Percentiles rank a stretch among this genome's conserved stretches.
Conservation (phyloP, 2,797 vertebrate genomes). For the Enteromius anoplus region DNA sequence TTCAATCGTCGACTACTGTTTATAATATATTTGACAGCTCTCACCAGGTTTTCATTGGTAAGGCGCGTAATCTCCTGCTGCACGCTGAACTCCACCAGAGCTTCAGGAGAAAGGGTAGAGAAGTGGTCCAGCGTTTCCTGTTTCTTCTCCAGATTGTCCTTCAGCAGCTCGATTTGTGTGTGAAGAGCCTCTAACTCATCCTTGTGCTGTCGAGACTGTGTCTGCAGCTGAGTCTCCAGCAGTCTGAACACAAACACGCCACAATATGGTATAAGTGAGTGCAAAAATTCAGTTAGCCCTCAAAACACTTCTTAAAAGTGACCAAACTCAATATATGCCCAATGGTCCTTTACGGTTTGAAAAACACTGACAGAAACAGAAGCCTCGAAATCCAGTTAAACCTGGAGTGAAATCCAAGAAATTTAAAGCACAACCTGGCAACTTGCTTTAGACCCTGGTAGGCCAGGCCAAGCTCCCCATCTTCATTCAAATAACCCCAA, state of each 20-base stretch:
- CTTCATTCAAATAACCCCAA: constrained; percentile 92
- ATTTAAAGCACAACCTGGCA: constrained; percentile 82
- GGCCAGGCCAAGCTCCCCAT: constrained; percentile 92
- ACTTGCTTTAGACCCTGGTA: constrained; percentile 95
- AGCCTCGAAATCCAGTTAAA: background rate
- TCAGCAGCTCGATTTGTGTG: constrained; percentile 81
- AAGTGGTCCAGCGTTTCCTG: constrained; percentile 86
- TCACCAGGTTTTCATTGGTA: constrained; percentile 95
- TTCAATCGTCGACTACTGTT: no score
- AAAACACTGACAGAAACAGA: background rate
- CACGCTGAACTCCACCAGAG: constrained; percentile 86
- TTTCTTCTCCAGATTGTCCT: constrained; percentile 86
- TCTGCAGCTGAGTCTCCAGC: constrained; percentile 90
- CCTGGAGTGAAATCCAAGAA: constrained; percentile 14
- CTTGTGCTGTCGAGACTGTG: constrained; percentile 80
- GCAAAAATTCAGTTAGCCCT: constrained; percentile 4
- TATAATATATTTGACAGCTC: constrained; percentile 37
- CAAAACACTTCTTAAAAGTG: background rate
- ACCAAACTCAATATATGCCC: background rate
- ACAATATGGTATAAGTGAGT: background rate
- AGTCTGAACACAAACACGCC: constrained; percentile 68
- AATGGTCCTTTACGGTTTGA: background rate
- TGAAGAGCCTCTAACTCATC: constrained; percentile 83
- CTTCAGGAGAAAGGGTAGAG: constrained; percentile 84
- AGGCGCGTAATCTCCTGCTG: constrained; percentile 92